Conservation (phyloP, 2,113 vertebrate genomes). For the rabbit (Oryctolagus cuniculus) region DNA sequence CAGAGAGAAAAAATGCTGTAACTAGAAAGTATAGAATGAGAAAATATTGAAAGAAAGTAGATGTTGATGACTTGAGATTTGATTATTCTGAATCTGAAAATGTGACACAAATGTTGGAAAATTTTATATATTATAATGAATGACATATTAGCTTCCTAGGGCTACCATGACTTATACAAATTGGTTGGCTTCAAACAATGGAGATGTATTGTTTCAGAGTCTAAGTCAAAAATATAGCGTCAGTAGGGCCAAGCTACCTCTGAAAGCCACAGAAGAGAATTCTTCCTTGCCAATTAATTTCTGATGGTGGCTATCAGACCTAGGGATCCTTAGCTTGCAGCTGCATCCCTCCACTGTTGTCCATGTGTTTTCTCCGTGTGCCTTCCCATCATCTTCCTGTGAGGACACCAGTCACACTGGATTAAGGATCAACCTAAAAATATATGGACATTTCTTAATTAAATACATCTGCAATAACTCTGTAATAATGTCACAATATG, state of each 20-base stretch:
- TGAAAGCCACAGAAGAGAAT: neutral
- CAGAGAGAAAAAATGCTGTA: neutral
- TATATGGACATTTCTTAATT: neutral
- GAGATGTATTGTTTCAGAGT: neutral
- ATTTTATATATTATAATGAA: conserved; percentile 22
- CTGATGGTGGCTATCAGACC: neutral
- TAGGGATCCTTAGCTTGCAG: neutral
- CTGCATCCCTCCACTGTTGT: neutral
- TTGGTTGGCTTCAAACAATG: neutral
- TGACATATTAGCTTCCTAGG: neutral
- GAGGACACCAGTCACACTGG: neutral
- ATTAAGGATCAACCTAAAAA: neutral
- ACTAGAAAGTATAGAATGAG: neutral
- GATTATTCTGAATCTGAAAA: neutral
- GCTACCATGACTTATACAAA: neutral
- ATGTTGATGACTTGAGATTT: neutral
- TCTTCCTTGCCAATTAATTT: neutral
- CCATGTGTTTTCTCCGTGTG: neutral
- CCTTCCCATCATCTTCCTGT: neutral
- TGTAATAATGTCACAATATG: neutral
- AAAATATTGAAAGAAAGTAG: neutral
- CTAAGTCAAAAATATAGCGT: neutral
- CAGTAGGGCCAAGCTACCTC: neutral
- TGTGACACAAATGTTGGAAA: neutral
- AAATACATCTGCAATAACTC: neutral